These are phyloP conservation scores for Tipula confusa DNA, from an alignment of 2,888 invertebrate species.

Conservation along the genomic window DNA sequence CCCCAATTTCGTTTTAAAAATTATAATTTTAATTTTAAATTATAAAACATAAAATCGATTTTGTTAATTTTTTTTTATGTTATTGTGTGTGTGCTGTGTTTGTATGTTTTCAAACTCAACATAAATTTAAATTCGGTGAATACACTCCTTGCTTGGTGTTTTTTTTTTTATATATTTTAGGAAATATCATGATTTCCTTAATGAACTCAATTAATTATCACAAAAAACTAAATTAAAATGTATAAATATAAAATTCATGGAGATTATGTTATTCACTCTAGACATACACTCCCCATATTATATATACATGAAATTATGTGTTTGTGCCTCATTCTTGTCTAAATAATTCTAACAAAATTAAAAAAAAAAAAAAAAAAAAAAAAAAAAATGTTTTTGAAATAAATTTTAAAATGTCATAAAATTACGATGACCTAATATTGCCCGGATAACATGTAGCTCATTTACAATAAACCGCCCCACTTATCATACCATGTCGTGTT, in stretches of 20 bases:
- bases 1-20: neutral
- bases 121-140: neutral
- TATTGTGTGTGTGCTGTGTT: neutral
- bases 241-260: neutral
- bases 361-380: too few relatives aligned
- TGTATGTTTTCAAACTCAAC: neutral
- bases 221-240: neutral
- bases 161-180: neutral
- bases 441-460: slow-evolving; percentile 20
- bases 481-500: neutral
- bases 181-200: slow-evolving; percentile 25
- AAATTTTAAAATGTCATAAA: slow-evolving; percentile 14
- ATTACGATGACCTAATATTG: slow-evolving; percentile 6
- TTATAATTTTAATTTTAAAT: slow-evolving; percentile 15
- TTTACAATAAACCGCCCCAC: neutral
- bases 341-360: neutral
- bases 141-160: neutral
- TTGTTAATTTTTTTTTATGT: neutral
- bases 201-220: slow-evolving; percentile 13
- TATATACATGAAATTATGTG: neutral
- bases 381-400: slow-evolving; percentile 20
- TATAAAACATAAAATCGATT: slow-evolving; percentile 20
- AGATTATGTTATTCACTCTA: slow-evolving; percentile 16
- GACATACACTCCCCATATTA: neutral
- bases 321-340: neutral